Evolutionary conservation across 2,113 vertebrate genomes (phyloP).

Genomic region (Pygoscelis antarcticus): DNA sequence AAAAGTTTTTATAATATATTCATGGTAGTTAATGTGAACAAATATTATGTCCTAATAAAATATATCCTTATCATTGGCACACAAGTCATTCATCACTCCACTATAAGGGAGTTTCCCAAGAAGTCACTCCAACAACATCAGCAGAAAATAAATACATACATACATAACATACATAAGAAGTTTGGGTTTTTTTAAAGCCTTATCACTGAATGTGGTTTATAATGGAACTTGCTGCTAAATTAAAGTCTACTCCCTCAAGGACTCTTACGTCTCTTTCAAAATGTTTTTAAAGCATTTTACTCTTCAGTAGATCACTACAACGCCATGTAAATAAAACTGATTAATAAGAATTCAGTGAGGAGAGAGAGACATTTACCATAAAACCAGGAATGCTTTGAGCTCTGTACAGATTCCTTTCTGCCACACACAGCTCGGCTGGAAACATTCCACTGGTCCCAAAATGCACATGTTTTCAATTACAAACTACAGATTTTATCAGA

Average conservation of each 20-base stretch:
- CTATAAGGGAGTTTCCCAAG: slow-evolving; percentile 55
- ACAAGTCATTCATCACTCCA: slow-evolving; percentile 65
- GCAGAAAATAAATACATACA: background rate
- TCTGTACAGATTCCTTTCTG: slow-evolving; percentile 71
- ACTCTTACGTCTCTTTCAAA: slow-evolving; percentile 53
- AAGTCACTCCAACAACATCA: slow-evolving; percentile 35
- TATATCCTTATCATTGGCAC: slow-evolving; percentile 67
- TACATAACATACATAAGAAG: slow-evolving; percentile 10
- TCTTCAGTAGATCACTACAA: slow-evolving; percentile 63
- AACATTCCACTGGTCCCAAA: slow-evolving; percentile 40
- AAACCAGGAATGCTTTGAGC: slow-evolving; percentile 72
- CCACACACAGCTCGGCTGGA: slow-evolving; percentile 72
- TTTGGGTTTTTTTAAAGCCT: slow-evolving; percentile 10
- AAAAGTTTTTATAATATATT: slow-evolving; percentile 59
- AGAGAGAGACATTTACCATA: slow-evolving; percentile 67
- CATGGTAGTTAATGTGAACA: slow-evolving; percentile 60
- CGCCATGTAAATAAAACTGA: slow-evolving; percentile 71
- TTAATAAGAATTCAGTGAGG: slow-evolving; percentile 75
- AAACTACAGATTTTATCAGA: slow-evolving; percentile 69
- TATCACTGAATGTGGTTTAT: slow-evolving; percentile 51
- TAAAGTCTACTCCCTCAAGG: slow-evolving; percentile 63
- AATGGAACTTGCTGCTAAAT: slow-evolving; percentile 67
- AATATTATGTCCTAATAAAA: slow-evolving; percentile 73
- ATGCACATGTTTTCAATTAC: slow-evolving; percentile 73
- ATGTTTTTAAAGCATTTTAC: slow-evolving; percentile 62